phyloP scores from a whole-genome alignment of 2,888 invertebrate genomes.

The Loripinus fragilis region DNA sequence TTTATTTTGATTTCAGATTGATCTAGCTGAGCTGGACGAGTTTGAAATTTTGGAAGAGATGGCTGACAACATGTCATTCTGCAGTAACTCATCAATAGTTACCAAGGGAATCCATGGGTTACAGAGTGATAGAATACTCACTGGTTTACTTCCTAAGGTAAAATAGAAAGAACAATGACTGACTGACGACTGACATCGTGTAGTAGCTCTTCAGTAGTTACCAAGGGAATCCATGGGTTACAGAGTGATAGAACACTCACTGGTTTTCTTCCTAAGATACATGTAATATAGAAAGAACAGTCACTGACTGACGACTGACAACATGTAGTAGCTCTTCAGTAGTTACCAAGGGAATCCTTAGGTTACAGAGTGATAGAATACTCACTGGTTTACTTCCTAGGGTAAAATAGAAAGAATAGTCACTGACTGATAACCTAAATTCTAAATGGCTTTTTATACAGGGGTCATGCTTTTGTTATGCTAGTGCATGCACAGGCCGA shows the following conservation, averaged over 20 bases:
- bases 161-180: too few species aligned
- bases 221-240: conserved; percentile 51
- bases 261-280: conserved; percentile 51
- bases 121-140: conserved; percentile 55
- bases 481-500: too few species aligned
- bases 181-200: conserved; percentile 82
- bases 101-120: conserved; percentile 53
- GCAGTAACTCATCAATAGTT: conserved; percentile 79
- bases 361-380: conserved; percentile 57
- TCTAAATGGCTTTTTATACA: too few species aligned
- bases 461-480: too few species aligned
- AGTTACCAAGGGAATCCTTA: conserved; percentile 59
- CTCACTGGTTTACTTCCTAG: conserved; percentile 49
- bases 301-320: conserved; percentile 82
- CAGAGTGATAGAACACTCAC: conserved; percentile 56
- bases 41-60: conserved; percentile 82
- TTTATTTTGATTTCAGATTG: conserved; percentile 62
- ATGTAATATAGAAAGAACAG: too few species aligned
- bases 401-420: too few species aligned
- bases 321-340: conserved; percentile 81
- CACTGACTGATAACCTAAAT: too few species aligned
- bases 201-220: conserved; percentile 79
- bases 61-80: conserved; percentile 82
- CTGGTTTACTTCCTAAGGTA: conserved; percentile 55
- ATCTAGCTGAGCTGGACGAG: conserved; percentile 79